A percentile compares a stretch with the other conserved stretches of the same genome.
phyloP scores from a whole-genome alignment of 2,888 invertebrate species.

The Idaea dimidiata region DNA sequence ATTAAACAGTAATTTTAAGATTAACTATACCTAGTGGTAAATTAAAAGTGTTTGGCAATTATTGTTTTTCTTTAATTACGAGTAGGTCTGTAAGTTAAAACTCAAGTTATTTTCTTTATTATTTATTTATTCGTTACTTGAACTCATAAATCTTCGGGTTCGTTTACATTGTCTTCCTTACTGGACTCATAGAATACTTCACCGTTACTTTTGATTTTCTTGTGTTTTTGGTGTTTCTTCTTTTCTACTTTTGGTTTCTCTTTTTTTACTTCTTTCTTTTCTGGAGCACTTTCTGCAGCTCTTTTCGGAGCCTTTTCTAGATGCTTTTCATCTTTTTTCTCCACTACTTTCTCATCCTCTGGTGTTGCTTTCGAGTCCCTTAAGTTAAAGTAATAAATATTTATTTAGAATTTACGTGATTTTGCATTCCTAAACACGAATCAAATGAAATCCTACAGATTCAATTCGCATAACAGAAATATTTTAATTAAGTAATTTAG shows the following conservation, averaged over 20 bases:
- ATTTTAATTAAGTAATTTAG: too few relatives aligned
- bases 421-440: too few relatives aligned
- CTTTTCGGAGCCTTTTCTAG: slow-evolving; percentile 23
- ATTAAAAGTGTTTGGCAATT: too few relatives aligned
- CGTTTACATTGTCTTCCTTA: slow-evolving; percentile 65
- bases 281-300: too few relatives aligned
- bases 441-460: too few relatives aligned
- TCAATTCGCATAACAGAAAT: too few relatives aligned
- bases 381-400: neutral
- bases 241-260: slow-evolving; percentile 21
- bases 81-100: neutral
- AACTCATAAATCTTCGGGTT: slow-evolving; percentile 52
- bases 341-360: slow-evolving; percentile 20
- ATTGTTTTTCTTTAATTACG: too few relatives aligned
- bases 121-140: slow-evolving; percentile 32
- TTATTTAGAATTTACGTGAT: too few relatives aligned
- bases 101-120: neutral
- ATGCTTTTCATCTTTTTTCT: slow-evolving; percentile 28
- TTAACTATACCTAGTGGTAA: too few relatives aligned
- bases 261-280: slow-evolving; percentile 24
- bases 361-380: slow-evolving; percentile 20
- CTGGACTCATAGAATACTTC: slow-evolving; percentile 65
- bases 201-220: slow-evolving; percentile 23
- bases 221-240: slow-evolving; percentile 13
- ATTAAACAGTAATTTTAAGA: too few relatives aligned